Percentiles rank a stretch among this genome's conserved stretches.
Conservation (phyloP, 1,140 invertebrate genomes). For the Bombus sibiricus region DNA sequence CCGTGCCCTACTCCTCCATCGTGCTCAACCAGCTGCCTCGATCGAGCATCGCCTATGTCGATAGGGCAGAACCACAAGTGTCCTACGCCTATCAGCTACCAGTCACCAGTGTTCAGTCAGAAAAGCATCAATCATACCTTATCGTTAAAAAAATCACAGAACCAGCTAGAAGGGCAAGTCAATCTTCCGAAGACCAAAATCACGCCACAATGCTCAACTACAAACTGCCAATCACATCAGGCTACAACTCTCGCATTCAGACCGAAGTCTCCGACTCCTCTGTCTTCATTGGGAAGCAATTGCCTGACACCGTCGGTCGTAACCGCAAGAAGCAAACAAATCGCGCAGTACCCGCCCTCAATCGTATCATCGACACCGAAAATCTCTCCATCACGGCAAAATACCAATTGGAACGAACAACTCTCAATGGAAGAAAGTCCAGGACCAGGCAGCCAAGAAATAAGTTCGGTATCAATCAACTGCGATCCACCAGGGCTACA, state of each 20-base stretch:
- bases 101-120: slow-evolving; percentile 50
- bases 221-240: slow-evolving; percentile 62
- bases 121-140: slow-evolving; percentile 73
- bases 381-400: slow-evolving; percentile 53
- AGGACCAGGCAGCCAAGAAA: slow-evolving; percentile 43
- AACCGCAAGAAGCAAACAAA: slow-evolving; percentile 61
- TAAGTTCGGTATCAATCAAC: slow-evolving; percentile 58
- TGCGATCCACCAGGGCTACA: slow-evolving; percentile 48
- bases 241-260: slow-evolving; percentile 50
- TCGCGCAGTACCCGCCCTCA: slow-evolving; percentile 65
- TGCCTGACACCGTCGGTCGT: slow-evolving; percentile 35
- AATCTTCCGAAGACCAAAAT: slow-evolving; percentile 55
- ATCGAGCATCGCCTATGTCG: slow-evolving; percentile 63
- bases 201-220: slow-evolving; percentile 56
- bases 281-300: slow-evolving; percentile 52
- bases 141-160: slow-evolving; percentile 75
- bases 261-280: slow-evolving; percentile 51
- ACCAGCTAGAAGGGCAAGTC: slow-evolving; percentile 46
- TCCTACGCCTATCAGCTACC: slow-evolving; percentile 63
- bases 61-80: slow-evolving; percentile 57
- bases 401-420: slow-evolving; percentile 57
- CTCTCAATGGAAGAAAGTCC: slow-evolving; percentile 58
- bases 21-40: slow-evolving; percentile 65
- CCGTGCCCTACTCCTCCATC: slow-evolving; percentile 59
- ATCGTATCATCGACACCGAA: slow-evolving; percentile 60